These are phyloP conservation scores for Ctena decussata DNA, from an alignment of 2,888 invertebrate species.

Conservation along the genomic window DNA sequence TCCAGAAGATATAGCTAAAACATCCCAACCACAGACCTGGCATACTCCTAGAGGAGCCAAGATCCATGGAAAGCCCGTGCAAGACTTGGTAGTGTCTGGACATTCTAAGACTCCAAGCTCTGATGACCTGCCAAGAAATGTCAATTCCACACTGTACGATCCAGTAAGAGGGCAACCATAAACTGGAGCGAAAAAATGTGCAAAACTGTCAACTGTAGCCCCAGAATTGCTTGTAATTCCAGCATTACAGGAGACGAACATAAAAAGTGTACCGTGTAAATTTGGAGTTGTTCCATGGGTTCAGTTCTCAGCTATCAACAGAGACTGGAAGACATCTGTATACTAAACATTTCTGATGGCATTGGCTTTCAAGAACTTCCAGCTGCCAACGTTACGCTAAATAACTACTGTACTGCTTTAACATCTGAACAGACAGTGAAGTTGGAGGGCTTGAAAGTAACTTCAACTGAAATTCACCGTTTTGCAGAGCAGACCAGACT, in stretches of 20 bases:
- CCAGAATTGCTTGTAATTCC: not conserved
- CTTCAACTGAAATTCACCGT: not conserved
- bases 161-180: not conserved
- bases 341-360: not conserved
- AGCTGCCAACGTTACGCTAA: not conserved
- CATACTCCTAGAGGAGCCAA: not conserved
- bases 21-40: not conserved
- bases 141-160: not conserved
- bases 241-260: not conserved
- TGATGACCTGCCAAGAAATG: not conserved
- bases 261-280: not conserved
- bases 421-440: not conserved
- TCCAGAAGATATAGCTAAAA: not conserved
- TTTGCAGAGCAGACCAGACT: conserved; percentile 6
- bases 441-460: not conserved
- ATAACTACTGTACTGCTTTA: not conserved
- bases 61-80: not conserved
- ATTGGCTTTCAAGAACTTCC: not conserved
- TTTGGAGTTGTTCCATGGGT: not conserved
- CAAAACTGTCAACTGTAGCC: not conserved
- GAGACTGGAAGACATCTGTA: not conserved
- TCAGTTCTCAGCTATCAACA: not conserved
- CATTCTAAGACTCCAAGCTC: not conserved
- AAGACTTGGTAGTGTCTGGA: not conserved
- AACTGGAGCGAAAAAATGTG: not conserved